phyloP scores from a whole-genome alignment of 2,888 invertebrate species.

The Poecilobothrus nobilitatus region DNA sequence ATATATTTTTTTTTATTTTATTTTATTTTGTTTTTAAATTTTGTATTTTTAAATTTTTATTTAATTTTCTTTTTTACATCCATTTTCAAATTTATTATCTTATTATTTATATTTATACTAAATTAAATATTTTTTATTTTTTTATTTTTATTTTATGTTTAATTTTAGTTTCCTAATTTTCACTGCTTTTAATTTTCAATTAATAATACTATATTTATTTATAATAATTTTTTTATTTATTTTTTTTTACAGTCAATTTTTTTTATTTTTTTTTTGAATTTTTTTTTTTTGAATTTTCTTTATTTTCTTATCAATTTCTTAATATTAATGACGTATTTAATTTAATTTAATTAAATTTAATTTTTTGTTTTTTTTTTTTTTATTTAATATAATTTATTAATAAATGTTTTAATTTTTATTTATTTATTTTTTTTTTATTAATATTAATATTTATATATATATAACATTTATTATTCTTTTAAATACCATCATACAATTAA shows the following conservation, averaged over 20 bases:
- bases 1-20: neutral
- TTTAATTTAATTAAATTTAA: neutral
- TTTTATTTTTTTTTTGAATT: too few relatives aligned
- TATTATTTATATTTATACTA: neutral
- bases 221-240: too few relatives aligned
- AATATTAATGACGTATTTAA: too few relatives aligned
- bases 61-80: neutral
- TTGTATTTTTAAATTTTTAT: neutral
- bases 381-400: neutral
- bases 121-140: constrained; percentile 1
- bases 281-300: too few relatives aligned
- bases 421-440: neutral
- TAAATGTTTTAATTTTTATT: neutral
- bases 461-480: neutral
- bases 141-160: too few relatives aligned
- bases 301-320: too few relatives aligned
- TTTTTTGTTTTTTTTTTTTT: neutral
- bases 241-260: neutral
- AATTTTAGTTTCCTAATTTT: neutral
- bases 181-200: neutral
- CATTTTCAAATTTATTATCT: neutral
- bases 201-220: neutral
- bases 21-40: neutral
- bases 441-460: neutral
- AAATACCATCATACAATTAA: too few relatives aligned